These are phyloP conservation scores for Empis stercorea DNA, from an alignment of 2,888 invertebrate species.

Conservation along the genomic window DNA sequence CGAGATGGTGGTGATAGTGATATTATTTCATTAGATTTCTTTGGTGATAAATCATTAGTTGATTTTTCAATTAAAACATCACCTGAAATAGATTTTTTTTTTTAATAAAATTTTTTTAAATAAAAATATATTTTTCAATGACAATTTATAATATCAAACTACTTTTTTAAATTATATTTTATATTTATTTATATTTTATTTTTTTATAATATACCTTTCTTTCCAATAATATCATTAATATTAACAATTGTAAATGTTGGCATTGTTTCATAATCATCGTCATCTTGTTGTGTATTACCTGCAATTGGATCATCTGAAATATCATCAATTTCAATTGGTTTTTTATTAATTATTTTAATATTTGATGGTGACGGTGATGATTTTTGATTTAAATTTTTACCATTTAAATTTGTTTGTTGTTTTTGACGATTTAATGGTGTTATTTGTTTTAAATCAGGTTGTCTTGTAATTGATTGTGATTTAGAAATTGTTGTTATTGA, in stretches of 20 bases:
- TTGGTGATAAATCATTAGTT: neutral
- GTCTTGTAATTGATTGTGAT: neutral
- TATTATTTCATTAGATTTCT: neutral
- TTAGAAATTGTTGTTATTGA: conserved; percentile 8
- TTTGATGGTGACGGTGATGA: neutral
- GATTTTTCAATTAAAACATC: conserved; percentile 7
- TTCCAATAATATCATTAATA: conserved; percentile 34
- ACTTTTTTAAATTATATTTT: neutral
- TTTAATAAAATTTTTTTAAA: no score
- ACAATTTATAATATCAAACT: neutral
- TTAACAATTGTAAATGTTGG: conserved; percentile 37
- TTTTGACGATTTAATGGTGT: no score
- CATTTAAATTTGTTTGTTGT: no score
- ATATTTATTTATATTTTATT: neutral
- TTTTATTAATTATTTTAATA: conserved; percentile 4
- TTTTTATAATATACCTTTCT: conserved; percentile 23
- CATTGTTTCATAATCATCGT: conserved; percentile 29
- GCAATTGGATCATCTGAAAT: neutral
- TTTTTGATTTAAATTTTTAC: no score
- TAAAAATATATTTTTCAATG: no score
- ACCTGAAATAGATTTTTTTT: neutral
- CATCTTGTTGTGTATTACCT: conserved; percentile 14
- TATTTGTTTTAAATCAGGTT: neutral
- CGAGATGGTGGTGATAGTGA: neutral
- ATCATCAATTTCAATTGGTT: neutral